phyloP scores from a whole-genome alignment of 2,888 invertebrate species.

The Mesorhabditis spiculigera region DNA sequence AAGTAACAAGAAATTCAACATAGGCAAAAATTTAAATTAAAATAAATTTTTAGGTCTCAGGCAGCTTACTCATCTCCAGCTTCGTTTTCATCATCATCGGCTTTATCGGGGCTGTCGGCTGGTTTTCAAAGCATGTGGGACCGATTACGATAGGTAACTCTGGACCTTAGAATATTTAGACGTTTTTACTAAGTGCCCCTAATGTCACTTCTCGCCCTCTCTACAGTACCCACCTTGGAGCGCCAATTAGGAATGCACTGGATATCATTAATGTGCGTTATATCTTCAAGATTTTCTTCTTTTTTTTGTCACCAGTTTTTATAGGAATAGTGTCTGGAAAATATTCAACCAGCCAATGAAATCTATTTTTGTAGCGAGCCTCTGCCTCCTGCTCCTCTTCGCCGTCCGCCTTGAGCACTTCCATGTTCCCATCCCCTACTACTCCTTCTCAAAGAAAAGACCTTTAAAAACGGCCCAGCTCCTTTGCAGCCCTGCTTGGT shows the following conservation, averaged over 20 bases:
- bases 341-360: background rate
- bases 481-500: slow-evolving; percentile 47
- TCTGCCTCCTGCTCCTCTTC: slow-evolving; percentile 36
- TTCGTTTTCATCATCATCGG: slow-evolving; percentile 46
- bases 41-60: slow-evolving; percentile 42
- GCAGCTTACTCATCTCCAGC: slow-evolving; percentile 45
- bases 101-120: slow-evolving; percentile 45
- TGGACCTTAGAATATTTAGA: too few species aligned
- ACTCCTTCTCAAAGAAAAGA: slow-evolving; percentile 19
- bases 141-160: slow-evolving; percentile 46
- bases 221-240: slow-evolving; percentile 43
- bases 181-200: slow-evolving; percentile 28
- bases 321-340: background rate
- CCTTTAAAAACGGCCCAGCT: slow-evolving; percentile 19
- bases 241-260: slow-evolving; percentile 47
- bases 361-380: slow-evolving; percentile 34
- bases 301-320: too few species aligned
- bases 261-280: slow-evolving; percentile 47
- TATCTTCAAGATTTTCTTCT: too few species aligned
- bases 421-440: slow-evolving; percentile 38
- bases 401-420: slow-evolving; percentile 45
- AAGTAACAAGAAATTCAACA: background rate
- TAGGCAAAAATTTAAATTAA: background rate
- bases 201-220: slow-evolving; percentile 44
- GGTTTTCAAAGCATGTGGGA: slow-evolving; percentile 46